Evolutionary conservation across 2,797 vertebrate species (phyloP).

Genomic region (Chaetophractus vellerosus): DNA sequence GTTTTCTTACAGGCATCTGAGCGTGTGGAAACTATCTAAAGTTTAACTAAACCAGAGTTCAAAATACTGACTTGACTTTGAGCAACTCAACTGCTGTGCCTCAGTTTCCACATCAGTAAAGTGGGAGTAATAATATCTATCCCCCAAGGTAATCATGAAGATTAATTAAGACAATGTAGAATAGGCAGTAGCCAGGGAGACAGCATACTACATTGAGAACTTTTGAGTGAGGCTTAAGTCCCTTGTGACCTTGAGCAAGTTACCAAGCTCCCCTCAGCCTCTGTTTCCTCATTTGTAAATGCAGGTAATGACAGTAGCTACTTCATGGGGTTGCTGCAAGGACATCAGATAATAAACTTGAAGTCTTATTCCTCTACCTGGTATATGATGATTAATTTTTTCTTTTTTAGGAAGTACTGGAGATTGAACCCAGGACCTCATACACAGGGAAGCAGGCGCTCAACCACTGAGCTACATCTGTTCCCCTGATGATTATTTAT

Average conservation of each 20-base stretch:
- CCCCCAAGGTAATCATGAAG: not conserved
- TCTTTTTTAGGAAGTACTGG: too few relatives aligned
- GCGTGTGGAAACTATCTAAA: not conserved
- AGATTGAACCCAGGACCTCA: too few relatives aligned
- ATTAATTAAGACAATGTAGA: not conserved
- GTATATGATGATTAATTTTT: not conserved
- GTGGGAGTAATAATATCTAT: not conserved
- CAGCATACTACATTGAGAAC: rapidly evolving
- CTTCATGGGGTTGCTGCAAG: rapidly evolving
- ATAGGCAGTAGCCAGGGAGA: not conserved
- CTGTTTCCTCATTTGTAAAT: constrained; percentile 2
- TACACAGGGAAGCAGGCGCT: too few relatives aligned
- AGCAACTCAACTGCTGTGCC: not conserved
- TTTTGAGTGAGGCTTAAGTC: not conserved
- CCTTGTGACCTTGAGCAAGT: not conserved
- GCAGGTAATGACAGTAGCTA: not conserved
- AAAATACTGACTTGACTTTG: not conserved
- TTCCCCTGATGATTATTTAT: not conserved
- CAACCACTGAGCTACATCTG: too few relatives aligned
- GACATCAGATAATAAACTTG: rapidly evolving
- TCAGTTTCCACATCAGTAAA: not conserved
- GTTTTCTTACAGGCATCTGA: not conserved
- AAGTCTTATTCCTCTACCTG: not conserved
- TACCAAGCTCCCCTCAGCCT: not conserved
- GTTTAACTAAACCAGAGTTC: not conserved